phyloP scores from a whole-genome alignment of 1,140 invertebrate species.

The Caerostris extrusa region DNA sequence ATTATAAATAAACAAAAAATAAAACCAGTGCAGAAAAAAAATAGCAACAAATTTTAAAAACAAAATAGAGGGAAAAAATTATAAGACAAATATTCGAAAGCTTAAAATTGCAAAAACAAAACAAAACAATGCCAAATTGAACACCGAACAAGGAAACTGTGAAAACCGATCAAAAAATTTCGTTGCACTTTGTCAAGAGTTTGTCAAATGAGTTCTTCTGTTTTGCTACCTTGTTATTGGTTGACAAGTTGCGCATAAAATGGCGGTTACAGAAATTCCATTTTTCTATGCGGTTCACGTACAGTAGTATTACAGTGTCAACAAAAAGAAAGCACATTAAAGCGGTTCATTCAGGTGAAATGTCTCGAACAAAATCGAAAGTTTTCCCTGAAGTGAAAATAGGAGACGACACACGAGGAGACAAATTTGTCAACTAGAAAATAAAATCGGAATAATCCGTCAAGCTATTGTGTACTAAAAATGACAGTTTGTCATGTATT shows the following conservation, averaged over 20 bases:
- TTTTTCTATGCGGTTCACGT: background rate
- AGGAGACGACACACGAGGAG: background rate
- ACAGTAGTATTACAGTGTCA: background rate
- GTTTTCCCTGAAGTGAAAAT: background rate
- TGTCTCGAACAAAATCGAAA: background rate
- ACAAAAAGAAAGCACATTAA: background rate
- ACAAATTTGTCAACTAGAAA: background rate
- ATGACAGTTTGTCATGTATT: background rate
- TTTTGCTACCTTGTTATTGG: slow-evolving; percentile 10
- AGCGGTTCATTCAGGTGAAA: background rate
- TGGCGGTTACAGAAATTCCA: background rate
- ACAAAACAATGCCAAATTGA: background rate
- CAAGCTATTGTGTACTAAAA: background rate
- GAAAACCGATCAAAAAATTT: background rate
- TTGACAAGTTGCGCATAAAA: slow-evolving; percentile 11
- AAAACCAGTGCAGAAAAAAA: background rate
- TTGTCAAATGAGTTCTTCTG: slow-evolving; percentile 2
- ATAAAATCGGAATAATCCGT: slow-evolving; percentile 4
- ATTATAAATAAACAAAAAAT: background rate
- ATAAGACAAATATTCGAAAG: background rate
- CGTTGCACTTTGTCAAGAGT: background rate
- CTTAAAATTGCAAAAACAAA: background rate
- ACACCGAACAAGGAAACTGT: background rate
- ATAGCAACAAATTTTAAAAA: background rate
- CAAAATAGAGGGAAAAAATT: background rate